Evolutionary conservation across 53 echinoderm and acorn worm genomes (phyloP).

Genomic region (Echinometra lucunter): DNA sequence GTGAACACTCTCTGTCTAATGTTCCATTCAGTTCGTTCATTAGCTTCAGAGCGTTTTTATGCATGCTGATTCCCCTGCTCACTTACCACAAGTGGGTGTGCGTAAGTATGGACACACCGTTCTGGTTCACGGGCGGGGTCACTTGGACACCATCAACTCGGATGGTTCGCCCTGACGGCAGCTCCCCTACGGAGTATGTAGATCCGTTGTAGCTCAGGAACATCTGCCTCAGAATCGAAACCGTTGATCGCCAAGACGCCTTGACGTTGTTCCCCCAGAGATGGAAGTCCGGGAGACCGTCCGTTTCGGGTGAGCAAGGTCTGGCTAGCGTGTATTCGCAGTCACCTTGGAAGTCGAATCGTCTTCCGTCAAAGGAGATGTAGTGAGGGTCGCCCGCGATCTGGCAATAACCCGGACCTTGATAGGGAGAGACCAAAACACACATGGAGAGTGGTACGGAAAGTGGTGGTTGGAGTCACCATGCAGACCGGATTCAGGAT

Average conservation of each 20-base stretch:
- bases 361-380: slow-evolving; percentile 32
- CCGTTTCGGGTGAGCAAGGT: neutral
- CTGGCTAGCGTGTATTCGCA: slow-evolving; percentile 43
- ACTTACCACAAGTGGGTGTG: slow-evolving; percentile 77
- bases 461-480: too few relatives aligned
- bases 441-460: neutral
- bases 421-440: neutral
- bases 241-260: neutral
- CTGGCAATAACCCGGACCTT: slow-evolving; percentile 13
- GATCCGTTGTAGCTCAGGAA: slow-evolving; percentile 32
- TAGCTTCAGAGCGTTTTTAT: neutral
- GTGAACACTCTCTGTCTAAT: neutral
- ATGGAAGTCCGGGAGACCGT: neutral
- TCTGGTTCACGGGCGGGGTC: slow-evolving; percentile 52
- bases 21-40: neutral
- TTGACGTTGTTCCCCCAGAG: slow-evolving; percentile 9
- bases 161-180: slow-evolving; percentile 43
- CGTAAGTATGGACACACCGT: slow-evolving; percentile 72
- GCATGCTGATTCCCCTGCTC: neutral
- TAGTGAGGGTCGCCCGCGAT: slow-evolving; percentile 68
- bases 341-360: slow-evolving; percentile 50
- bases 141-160: slow-evolving; percentile 69
- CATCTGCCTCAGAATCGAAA: neutral
- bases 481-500: too few relatives aligned
- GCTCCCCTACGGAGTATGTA: neutral